These are phyloP conservation scores for Ctena decussata DNA, from an alignment of 2,888 invertebrate species.

Conservation along the genomic window DNA sequence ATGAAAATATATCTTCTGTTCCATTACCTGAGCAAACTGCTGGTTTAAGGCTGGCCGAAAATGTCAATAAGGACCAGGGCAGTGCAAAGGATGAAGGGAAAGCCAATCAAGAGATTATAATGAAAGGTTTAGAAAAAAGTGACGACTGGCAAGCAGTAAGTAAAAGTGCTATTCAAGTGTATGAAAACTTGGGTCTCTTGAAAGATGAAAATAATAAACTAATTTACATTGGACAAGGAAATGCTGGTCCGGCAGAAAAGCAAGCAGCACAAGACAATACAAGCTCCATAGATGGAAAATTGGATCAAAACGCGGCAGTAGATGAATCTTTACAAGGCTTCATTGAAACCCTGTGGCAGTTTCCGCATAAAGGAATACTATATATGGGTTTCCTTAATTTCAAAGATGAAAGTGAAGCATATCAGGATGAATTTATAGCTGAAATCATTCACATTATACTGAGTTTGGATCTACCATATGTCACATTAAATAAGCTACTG, in stretches of 20 bases:
- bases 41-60: not conserved
- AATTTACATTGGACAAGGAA: not conserved
- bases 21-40: not conserved
- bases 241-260: not conserved
- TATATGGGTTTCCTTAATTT: constrained; percentile 55
- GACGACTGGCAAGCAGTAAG: not conserved
- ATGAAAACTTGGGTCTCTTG: not conserved
- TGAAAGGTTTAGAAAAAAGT: no score
- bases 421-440: constrained; percentile 60
- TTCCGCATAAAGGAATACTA: constrained; percentile 51
- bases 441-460: constrained; percentile 55
- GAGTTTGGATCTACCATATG: constrained; percentile 55
- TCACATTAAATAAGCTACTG: constrained; percentile 57
- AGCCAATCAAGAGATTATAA: no score
- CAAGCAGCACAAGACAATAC: not conserved
- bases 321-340: not conserved
- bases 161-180: not conserved
- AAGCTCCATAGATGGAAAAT: not conserved
- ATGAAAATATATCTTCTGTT: not conserved
- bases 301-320: no score
- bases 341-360: constrained; percentile 51
- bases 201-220: constrained; percentile 2
- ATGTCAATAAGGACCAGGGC: not conserved
- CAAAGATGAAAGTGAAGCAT: constrained; percentile 58
- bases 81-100: not conserved